Evolutionary conservation across 2,797 vertebrate species (phyloP).

Genomic region (Rhinichthys osculus): DNA sequence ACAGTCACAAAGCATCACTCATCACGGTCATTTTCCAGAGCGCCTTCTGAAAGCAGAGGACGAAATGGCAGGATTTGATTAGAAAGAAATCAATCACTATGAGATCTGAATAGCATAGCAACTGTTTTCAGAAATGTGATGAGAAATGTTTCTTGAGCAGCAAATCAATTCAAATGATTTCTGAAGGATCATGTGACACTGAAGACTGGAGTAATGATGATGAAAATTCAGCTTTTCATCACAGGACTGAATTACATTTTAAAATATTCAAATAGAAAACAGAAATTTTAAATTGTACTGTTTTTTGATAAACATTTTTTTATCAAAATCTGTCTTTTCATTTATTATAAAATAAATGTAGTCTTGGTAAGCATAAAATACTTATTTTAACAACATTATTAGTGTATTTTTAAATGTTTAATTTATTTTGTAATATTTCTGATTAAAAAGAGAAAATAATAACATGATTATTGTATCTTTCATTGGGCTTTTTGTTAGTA

Average conservation of each 20-base stretch:
- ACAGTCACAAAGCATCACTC: background rate
- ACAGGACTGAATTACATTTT: background rate
- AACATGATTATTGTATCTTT: too few relatives aligned
- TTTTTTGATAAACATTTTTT: too few relatives aligned
- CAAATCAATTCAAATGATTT: background rate
- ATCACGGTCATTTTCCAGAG: slow-evolving; percentile 44
- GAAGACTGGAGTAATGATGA: background rate
- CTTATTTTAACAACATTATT: too few relatives aligned
- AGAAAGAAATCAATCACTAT: background rate
- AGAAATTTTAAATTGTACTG: too few relatives aligned
- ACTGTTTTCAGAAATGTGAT: background rate
- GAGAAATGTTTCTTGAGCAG: background rate
- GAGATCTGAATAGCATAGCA: background rate
- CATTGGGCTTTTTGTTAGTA: too few relatives aligned
- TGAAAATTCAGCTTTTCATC: background rate
- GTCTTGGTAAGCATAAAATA: too few relatives aligned
- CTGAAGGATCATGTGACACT: background rate
- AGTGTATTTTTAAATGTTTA: too few relatives aligned
- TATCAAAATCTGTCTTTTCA: too few relatives aligned
- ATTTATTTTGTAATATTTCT: too few relatives aligned
- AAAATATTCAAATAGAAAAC: background rate
- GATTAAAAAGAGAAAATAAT: too few relatives aligned
- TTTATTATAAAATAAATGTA: too few relatives aligned
- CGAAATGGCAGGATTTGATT: background rate
- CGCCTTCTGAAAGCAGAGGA: slow-evolving; percentile 7